Percentiles rank a stretch among this genome's conserved stretches.
These are phyloP conservation scores for Dicaeum eximium DNA, from an alignment of 2,113 vertebrate species.

Conservation along the genomic window DNA sequence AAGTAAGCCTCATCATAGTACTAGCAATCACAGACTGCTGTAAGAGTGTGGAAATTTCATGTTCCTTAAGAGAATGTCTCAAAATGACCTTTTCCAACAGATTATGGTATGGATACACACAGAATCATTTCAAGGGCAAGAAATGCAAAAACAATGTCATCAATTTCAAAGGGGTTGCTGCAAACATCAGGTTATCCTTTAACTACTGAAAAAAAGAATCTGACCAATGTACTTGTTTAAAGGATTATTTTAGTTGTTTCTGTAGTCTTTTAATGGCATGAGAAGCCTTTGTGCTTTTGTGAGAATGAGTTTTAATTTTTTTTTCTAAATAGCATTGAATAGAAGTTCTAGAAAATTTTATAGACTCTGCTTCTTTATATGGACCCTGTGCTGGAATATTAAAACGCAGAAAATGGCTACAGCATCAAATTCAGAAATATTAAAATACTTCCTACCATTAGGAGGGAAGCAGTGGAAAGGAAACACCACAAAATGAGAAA, in stretches of 20 bases:
- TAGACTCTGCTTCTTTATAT: neutral
- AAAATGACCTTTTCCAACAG: neutral
- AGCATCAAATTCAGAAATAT: neutral
- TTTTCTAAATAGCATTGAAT: neutral
- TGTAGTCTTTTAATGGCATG: neutral
- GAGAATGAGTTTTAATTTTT: neutral
- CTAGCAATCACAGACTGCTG: neutral
- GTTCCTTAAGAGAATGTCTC: neutral
- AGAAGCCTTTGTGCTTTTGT: neutral
- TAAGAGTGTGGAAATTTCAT: neutral
- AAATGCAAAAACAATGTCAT: neutral
- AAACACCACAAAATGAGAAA: neutral
- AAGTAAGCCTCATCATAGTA: neutral
- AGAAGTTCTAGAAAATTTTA: neutral
- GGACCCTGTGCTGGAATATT: neutral
- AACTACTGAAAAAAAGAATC: neutral
- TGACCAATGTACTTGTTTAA: neutral
- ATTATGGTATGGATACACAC: neutral
- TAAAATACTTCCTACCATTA: neutral
- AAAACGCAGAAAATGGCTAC: neutral
- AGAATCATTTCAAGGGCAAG: neutral
- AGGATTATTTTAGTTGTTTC: neutral
- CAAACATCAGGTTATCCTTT: neutral
- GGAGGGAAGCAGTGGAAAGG: neutral
- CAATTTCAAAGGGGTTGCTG: neutral